Evolutionary conservation across 2,113 vertebrate species (phyloP).

Genomic region (Ornithorhynchus anatinus): DNA sequence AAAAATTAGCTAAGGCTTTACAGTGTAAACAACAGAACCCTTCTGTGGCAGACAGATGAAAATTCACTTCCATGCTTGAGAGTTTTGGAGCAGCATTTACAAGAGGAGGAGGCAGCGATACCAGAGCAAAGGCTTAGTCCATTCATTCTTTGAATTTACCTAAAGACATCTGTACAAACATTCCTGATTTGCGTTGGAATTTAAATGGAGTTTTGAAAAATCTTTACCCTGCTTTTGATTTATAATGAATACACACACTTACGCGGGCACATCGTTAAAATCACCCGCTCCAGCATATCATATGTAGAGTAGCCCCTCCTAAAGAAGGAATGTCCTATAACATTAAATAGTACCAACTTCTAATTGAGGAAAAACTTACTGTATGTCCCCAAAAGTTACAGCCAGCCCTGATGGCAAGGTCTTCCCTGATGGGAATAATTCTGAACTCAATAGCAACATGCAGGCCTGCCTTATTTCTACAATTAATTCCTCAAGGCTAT

Average conservation of each 20-base stretch:
- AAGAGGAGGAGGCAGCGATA: background rate
- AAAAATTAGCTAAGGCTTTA: background rate
- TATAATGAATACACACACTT: background rate
- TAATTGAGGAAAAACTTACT: background rate
- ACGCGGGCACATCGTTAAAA: background rate
- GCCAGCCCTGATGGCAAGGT: slow-evolving; percentile 9
- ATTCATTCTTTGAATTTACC: background rate
- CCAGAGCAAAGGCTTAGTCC: background rate
- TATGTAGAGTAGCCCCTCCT: background rate
- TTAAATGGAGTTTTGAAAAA: background rate
- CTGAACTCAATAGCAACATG: no score
- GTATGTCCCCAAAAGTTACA: background rate
- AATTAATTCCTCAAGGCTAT: no score
- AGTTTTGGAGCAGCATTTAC: background rate
- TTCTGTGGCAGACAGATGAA: slow-evolving; percentile 1
- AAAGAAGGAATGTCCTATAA: rapidly evolving
- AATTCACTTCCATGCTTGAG: background rate
- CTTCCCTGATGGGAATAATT: no score
- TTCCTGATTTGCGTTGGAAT: background rate
- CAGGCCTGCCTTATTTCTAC: no score
- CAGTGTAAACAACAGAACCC: background rate
- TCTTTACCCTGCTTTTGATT: background rate
- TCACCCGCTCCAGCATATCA: background rate
- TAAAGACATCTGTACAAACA: background rate
- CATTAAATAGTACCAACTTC: background rate